phyloP scores from a whole-genome alignment of 2,113 vertebrate genomes.

The Rhipidura dahli region DNA sequence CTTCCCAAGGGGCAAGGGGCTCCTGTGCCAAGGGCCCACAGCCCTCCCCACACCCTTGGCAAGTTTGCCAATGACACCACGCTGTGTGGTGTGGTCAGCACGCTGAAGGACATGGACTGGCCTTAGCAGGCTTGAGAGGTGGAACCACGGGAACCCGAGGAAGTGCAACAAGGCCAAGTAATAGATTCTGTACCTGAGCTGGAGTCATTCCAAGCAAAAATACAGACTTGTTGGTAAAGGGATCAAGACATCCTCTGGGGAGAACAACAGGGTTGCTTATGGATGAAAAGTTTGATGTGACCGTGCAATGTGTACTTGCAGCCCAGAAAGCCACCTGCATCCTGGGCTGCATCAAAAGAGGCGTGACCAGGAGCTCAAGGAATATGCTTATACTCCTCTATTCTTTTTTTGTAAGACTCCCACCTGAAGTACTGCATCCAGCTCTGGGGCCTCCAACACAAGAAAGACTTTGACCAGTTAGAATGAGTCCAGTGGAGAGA shows the following conservation, averaged over 20 bases:
- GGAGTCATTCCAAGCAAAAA: neutral
- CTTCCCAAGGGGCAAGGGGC: no score
- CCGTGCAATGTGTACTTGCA: neutral
- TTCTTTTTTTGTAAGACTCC: neutral
- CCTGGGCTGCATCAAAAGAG: neutral
- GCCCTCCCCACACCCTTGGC: neutral
- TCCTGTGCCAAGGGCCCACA: no score
- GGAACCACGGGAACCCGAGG: neutral
- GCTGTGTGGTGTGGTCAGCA: neutral
- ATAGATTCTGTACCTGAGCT: neutral
- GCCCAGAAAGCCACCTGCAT: neutral
- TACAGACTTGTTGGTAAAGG: neutral
- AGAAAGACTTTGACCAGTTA: neutral
- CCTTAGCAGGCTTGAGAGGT: neutral
- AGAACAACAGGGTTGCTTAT: neutral
- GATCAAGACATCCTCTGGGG: rapidly evolving
- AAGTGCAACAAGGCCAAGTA: neutral
- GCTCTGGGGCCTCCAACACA: neutral
- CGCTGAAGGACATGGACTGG: neutral
- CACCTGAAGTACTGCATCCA: neutral
- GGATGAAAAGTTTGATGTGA: neutral
- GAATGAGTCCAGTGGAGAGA: neutral
- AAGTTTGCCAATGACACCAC: neutral
- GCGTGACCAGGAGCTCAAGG: neutral
- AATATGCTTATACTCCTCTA: neutral